Base-by-base conservation (phyloP, 2,888 invertebrate genomes). In the Xestia sexstrigata region DNA sequence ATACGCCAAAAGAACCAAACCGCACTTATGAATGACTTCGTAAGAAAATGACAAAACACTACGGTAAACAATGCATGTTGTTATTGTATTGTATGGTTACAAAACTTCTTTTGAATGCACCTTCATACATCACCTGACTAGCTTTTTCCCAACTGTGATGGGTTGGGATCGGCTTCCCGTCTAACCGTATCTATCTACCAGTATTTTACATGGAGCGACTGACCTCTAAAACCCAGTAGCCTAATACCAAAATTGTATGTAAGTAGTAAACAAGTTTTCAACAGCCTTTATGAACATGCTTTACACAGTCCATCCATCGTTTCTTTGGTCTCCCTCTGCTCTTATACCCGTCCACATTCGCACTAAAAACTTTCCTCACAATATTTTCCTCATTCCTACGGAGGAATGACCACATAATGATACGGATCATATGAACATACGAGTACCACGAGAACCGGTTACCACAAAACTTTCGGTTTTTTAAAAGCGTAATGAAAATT, bases 31-130 rank as follows among this genome's bases (percentile, higher is more conserved):
- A n/a, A n/a, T n/a, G n/a, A n/a, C n/a, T 30, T 47, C 13, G 72
- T 23, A 45, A 52, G 35, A 60, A 76, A 76, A 55, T 62, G 26
- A 20, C 9, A 67, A 35, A 52, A 69, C 23, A 69, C 26, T 69
- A 13, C 26, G 17, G 23, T 52, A 8, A 45, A 17, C 13, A 49
- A 26, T 69, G 26, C 49, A 52, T 26, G 39, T 9, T 49, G 45
- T 52, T 52, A 13, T 65, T 49, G 17, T 30, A 20, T 30, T 63
- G 2, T 20, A 13, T 15, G n/a, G 15, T 47, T 60, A n/a, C 39
- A n/a, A 17, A 49, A 75, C 30, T 26, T 26, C 13, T 47, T 58
- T 60, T 23, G 47, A 45, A 1, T 62, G 20, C 3, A 35, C 8
- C 17, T 52, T 39, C 8, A 20, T 49, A 20, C 8, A 23, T 49